phyloP scores from a whole-genome alignment of 2,888 invertebrate genomes.

The Crossocerus cetratus region DNA sequence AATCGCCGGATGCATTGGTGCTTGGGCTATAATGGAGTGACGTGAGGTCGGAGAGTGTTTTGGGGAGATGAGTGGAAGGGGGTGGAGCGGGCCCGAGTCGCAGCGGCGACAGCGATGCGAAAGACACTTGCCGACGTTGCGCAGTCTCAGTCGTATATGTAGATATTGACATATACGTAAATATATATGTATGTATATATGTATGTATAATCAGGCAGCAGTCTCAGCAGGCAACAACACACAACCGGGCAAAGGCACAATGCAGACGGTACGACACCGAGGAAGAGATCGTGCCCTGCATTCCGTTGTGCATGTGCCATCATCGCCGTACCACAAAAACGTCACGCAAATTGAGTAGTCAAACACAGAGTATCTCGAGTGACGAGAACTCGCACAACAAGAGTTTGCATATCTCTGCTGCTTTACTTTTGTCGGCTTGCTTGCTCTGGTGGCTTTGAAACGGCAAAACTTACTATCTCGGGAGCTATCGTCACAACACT shows the following conservation, averaged over 20 bases:
- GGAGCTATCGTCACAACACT: slow-evolving; percentile 76
- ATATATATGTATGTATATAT: slow-evolving; percentile 29
- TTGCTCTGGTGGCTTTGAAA: slow-evolving; percentile 48
- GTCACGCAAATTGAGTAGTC: too few relatives aligned
- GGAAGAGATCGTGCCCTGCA: slow-evolving; percentile 71
- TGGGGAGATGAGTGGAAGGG: not conserved
- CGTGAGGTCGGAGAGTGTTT: too few relatives aligned
- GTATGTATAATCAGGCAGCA: slow-evolving; percentile 64
- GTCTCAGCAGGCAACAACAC: slow-evolving; percentile 69
- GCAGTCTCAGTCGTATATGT: not conserved
- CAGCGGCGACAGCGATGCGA: slow-evolving; percentile 37
- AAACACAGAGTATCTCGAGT: slow-evolving; percentile 27
- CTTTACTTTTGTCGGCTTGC: too few relatives aligned
- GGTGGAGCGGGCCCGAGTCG: slow-evolving; percentile 37
- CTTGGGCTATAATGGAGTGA: not conserved
- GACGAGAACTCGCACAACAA: slow-evolving; percentile 37
- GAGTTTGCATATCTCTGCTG: too few relatives aligned
- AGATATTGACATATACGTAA: slow-evolving; percentile 22
- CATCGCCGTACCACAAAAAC: slow-evolving; percentile 38
- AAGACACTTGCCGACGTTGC: slow-evolving; percentile 43
- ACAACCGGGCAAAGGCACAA: slow-evolving; percentile 69
- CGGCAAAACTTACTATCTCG: slow-evolving; percentile 75
- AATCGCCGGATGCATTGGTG: not conserved
- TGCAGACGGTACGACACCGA: slow-evolving; percentile 75
- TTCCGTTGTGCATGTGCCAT: slow-evolving; percentile 64